Percentiles rank a stretch among this genome's conserved stretches.
These are phyloP conservation scores for Pseudocheirus occidentalis DNA, from an alignment of 2,797 vertebrate genomes.

Conservation along the genomic window DNA sequence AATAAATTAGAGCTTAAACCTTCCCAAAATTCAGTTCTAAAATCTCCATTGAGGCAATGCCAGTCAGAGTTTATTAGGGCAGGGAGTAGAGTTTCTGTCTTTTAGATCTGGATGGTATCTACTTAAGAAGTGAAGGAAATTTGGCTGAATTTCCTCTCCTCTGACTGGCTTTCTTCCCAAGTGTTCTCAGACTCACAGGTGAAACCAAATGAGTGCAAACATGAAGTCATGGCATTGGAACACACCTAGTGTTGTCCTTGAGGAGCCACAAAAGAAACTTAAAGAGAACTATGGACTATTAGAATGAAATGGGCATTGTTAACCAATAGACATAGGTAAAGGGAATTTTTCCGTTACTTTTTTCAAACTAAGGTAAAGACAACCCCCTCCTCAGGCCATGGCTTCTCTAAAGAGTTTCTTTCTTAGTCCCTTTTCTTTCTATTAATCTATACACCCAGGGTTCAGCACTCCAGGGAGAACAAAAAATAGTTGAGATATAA, in stretches of 20 bases:
- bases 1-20: conserved; percentile 19
- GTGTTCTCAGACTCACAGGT: conserved; percentile 13
- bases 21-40: conserved; percentile 26
- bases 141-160: conserved; percentile 24
- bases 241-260: background rate
- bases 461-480: conserved; percentile 18
- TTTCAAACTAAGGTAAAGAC: background rate
- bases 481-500: conserved; percentile 1
- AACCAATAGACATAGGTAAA: background rate
- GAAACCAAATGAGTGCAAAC: background rate
- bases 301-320: background rate
- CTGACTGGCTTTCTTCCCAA: background rate
- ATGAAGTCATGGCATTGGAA: conserved; percentile 18
- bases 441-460: background rate
- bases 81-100: background rate
- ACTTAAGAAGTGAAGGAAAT: background rate
- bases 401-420: background rate
- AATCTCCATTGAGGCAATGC: background rate
- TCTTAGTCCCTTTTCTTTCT: conserved; percentile 29
- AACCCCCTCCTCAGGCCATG: background rate
- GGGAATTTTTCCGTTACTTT: background rate
- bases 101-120: too few species aligned
- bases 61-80: fast-evolving
- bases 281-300: background rate
- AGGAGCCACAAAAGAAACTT: background rate